Conservation (phyloP, 2,797 vertebrate species). For the Miichthys miiuy region DNA sequence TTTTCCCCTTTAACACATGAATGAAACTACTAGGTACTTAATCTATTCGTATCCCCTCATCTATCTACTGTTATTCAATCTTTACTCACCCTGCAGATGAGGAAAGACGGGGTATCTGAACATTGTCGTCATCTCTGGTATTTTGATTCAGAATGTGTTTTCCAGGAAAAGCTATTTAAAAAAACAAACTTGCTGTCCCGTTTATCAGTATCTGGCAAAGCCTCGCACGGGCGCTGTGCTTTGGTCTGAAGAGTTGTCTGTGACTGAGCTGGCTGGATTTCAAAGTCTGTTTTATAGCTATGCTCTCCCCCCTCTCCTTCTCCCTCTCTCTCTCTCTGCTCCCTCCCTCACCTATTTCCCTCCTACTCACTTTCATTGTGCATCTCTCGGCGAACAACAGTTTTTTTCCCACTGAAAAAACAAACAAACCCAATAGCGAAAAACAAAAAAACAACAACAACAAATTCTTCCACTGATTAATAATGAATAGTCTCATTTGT, state of each 20-base stretch:
- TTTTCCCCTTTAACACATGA: background rate
- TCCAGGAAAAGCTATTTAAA: constrained; percentile 26
- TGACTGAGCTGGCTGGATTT: constrained; percentile 66
- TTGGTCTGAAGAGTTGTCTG: constrained; percentile 63
- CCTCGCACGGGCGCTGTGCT: constrained; percentile 33
- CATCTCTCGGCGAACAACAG: constrained; percentile 7
- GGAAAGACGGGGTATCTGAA: constrained; percentile 84
- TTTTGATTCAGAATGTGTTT: constrained; percentile 30
- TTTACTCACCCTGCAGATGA: constrained; percentile 84
- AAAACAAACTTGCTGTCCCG: constrained; percentile 17
- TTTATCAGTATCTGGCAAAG: constrained; percentile 42
- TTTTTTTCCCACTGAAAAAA: background rate
- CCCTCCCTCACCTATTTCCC: constrained; percentile 40
- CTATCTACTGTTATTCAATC: background rate
- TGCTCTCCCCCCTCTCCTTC: constrained; percentile 15
- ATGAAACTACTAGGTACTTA: background rate
- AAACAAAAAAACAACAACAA: too few species aligned
- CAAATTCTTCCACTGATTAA: background rate
- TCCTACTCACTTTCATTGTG: constrained; percentile 28
- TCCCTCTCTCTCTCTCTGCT: background rate
- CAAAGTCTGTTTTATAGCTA: constrained; percentile 73
- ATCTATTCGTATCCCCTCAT: background rate
- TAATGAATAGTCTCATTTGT: background rate
- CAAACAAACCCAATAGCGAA: background rate
- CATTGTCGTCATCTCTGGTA: constrained; percentile 80